A percentile compares a stretch with the other conserved stretches of the same genome.
phyloP scores from a whole-genome alignment of 23 tunicate species.

The Oikopleura albicans region DNA sequence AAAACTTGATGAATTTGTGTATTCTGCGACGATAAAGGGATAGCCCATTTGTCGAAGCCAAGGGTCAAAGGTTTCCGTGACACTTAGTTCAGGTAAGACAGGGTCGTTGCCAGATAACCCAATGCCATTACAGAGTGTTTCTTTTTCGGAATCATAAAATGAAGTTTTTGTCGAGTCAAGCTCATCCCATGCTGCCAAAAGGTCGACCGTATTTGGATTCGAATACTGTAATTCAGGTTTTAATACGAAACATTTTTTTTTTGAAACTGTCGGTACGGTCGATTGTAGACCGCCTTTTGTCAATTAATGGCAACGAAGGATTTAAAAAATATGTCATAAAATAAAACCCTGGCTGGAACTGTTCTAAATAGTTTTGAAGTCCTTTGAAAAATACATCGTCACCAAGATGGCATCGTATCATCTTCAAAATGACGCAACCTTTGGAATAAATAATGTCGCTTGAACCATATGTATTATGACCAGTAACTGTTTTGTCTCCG shows the following conservation, averaged over 20 bases:
- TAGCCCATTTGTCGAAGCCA: constrained; percentile 12
- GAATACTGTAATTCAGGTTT: too few species aligned
- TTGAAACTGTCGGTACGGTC: too few species aligned
- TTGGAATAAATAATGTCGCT: not conserved
- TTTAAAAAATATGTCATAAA: too few species aligned
- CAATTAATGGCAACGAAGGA: too few species aligned
- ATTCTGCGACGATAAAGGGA: not conserved
- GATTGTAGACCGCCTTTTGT: too few species aligned
- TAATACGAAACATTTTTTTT: too few species aligned
- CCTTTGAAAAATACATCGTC: not conserved
- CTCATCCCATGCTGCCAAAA: not conserved
- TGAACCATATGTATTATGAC: not conserved
- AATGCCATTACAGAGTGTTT: not conserved
- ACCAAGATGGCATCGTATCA: not conserved
- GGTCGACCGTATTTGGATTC: not conserved
- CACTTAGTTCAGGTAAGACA: not conserved
- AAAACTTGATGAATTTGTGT: not conserved
- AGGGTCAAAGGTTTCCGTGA: not conserved
- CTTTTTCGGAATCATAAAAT: not conserved
- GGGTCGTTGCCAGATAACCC: not conserved
- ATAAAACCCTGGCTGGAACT: too few species aligned
- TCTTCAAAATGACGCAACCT: not conserved
- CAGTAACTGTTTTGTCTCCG: not conserved
- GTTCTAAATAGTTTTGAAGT: not conserved
- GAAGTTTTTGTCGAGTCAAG: too few species aligned